Conservation (phyloP, 1,140 invertebrate species). For the Akabosia matsudoensis region DNA sequence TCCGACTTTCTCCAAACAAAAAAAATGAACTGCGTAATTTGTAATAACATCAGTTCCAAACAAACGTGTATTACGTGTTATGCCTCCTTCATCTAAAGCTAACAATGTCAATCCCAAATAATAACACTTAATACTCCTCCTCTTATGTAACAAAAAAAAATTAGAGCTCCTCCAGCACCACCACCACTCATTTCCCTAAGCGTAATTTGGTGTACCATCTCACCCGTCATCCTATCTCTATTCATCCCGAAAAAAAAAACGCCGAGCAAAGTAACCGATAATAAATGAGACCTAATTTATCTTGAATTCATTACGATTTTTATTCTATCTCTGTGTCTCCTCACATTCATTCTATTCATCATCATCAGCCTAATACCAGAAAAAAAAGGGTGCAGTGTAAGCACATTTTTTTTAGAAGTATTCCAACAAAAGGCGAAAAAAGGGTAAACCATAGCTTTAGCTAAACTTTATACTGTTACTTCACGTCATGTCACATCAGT, state of each 20-base stretch:
- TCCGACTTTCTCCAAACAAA: not conserved
- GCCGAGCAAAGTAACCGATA: slow-evolving; percentile 8
- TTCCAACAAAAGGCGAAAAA: not conserved
- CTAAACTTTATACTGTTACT: no score
- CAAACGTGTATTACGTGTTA: not conserved
- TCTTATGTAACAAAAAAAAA: no score
- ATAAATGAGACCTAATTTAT: slow-evolving; percentile 24
- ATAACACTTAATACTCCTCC: not conserved
- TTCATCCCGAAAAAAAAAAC: slow-evolving; percentile 13
- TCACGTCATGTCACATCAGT: not conserved
- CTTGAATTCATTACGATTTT: slow-evolving; percentile 22
- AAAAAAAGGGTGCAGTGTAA: not conserved
- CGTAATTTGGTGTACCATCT: not conserved
- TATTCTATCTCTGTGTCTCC: not conserved
- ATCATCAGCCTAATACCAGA: not conserved
- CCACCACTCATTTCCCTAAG: not conserved
- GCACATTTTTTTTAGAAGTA: not conserved
- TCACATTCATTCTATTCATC: not conserved
- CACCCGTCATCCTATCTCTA: not conserved
- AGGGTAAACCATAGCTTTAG: slow-evolving; percentile 1
- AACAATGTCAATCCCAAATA: slow-evolving; percentile 1
- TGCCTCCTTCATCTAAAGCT: not conserved
- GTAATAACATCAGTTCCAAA: slow-evolving; percentile 12
- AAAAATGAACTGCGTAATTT: not conserved
- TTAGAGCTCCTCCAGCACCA: no score